Evolutionary conservation across 64 coral and sea anemone genomes (phyloP).

Genomic region (Montipora foliosa): DNA sequence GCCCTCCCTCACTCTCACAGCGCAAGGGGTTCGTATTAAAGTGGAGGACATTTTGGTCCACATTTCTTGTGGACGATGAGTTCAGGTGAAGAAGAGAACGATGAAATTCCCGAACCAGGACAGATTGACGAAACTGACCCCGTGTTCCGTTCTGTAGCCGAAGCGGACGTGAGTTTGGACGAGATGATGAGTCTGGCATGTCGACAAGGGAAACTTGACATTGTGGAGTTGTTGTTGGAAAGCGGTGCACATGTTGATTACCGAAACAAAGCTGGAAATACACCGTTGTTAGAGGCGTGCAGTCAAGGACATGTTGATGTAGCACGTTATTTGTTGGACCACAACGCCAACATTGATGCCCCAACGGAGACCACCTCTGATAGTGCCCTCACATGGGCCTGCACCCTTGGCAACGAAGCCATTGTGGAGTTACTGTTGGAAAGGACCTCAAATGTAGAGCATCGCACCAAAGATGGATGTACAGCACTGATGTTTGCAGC

Average conservation of each 20-base stretch:
- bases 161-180: slow-evolving; percentile 98
- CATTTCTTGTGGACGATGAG: slow-evolving; percentile 79
- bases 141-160: slow-evolving; percentile 92
- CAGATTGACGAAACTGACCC: slow-evolving; percentile 87
- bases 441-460: slow-evolving; percentile 91
- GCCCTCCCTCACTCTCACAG: slow-evolving; percentile 21
- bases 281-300: slow-evolving; percentile 97
- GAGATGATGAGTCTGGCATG: slow-evolving; percentile 99
- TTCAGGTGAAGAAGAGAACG: slow-evolving; percentile 95
- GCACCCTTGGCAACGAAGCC: slow-evolving; percentile 97
- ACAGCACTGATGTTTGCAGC: slow-evolving; percentile 99
- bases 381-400: slow-evolving; percentile 99
- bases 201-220: slow-evolving; percentile 99
- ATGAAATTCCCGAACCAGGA: slow-evolving; percentile 84
- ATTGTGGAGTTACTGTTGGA: slow-evolving; percentile 91
- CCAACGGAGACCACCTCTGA: slow-evolving; percentile 98
- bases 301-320: slow-evolving; percentile 99
- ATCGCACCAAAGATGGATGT: slow-evolving; percentile 99
- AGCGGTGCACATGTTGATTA: slow-evolving; percentile 99
- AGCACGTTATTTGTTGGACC: slow-evolving; percentile 96
- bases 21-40: slow-evolving; percentile 48
- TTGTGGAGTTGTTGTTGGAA: slow-evolving; percentile 96
- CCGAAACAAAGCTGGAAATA: slow-evolving; percentile 99
- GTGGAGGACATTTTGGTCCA: slow-evolving; percentile 54
- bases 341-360: slow-evolving; percentile 95